Conservation (phyloP, 1,140 invertebrate genomes). For the Venturia canescens region DNA sequence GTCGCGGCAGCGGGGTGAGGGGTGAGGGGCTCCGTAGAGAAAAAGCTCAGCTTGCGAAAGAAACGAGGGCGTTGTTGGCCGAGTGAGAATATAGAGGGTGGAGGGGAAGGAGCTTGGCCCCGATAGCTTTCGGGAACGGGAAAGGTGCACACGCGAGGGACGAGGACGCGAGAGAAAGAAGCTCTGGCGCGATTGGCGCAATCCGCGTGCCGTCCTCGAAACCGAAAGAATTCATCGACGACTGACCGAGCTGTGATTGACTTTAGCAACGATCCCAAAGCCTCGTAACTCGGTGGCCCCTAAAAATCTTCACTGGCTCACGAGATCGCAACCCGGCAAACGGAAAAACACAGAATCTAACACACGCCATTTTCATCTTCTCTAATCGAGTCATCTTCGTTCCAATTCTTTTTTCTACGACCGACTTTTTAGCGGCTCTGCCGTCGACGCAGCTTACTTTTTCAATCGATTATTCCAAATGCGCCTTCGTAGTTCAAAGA, state of each 20-base stretch:
- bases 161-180: background rate
- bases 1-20: too few relatives aligned
- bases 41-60: slow-evolving; percentile 55
- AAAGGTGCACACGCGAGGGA: slow-evolving; percentile 62
- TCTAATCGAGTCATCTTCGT: slow-evolving; percentile 13
- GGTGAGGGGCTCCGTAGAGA: background rate
- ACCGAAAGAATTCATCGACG: slow-evolving; percentile 56
- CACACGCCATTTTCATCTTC: slow-evolving; percentile 2
- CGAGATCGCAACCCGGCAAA: slow-evolving; percentile 24
- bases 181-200: slow-evolving; percentile 37
- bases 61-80: slow-evolving; percentile 44
- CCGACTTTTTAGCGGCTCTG: slow-evolving; percentile 18
- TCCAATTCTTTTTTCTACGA: slow-evolving; percentile 14
- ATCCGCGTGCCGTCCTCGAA: slow-evolving; percentile 60
- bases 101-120: slow-evolving; percentile 58
- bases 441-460: background rate
- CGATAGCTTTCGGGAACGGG: slow-evolving; percentile 62
- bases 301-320: slow-evolving; percentile 18
- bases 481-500: background rate
- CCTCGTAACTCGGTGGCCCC: slow-evolving; percentile 31
- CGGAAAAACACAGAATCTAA: slow-evolving; percentile 12
- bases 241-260: slow-evolving; percentile 35
- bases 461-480: background rate
- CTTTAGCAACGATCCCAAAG: slow-evolving; percentile 47
- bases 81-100: slow-evolving; percentile 17